These are phyloP conservation scores for Melipona beecheii DNA, from an alignment of 2,888 invertebrate genomes.

Conservation along the genomic window DNA sequence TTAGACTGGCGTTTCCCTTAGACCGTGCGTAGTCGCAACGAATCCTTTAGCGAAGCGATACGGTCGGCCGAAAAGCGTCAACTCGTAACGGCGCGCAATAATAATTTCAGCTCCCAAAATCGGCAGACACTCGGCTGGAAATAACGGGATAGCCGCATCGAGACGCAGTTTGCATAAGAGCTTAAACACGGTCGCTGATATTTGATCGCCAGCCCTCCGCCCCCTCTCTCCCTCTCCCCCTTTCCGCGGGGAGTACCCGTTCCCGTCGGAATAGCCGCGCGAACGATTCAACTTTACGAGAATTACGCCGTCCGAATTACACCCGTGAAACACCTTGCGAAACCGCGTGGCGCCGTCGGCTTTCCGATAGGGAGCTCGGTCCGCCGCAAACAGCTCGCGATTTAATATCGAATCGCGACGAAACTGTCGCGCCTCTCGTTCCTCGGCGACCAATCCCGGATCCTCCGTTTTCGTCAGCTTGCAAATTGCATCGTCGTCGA, in stretches of 20 bases:
- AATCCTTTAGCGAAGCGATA: background rate
- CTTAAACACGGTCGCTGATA: conserved; percentile 43
- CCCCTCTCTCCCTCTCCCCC: too few relatives aligned
- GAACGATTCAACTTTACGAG: conserved; percentile 70
- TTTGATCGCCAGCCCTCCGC: conserved; percentile 57
- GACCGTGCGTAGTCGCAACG: background rate
- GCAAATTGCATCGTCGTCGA: conserved; percentile 12
- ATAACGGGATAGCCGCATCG: conserved; percentile 39
- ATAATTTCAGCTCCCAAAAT: conserved; percentile 16
- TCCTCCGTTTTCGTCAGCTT: background rate
- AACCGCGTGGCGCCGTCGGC: conserved; percentile 49
- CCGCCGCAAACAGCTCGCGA: conserved; percentile 52
- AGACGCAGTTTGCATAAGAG: conserved; percentile 53
- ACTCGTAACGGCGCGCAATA: conserved; percentile 29
- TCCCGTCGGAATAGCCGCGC: conserved; percentile 54
- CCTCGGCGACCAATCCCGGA: background rate
- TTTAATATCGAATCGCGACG: conserved; percentile 41
- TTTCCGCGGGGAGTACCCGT: conserved; percentile 38
- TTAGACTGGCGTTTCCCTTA: background rate
- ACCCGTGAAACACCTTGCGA: conserved; percentile 64
- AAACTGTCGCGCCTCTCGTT: background rate
- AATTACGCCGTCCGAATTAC: conserved; percentile 67
- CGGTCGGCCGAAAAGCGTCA: background rate
- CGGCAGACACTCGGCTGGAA: conserved; percentile 25
- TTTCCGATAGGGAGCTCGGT: conserved; percentile 45